Conservation (phyloP, 2,888 invertebrate species). For the Morpho deidamia region DNA sequence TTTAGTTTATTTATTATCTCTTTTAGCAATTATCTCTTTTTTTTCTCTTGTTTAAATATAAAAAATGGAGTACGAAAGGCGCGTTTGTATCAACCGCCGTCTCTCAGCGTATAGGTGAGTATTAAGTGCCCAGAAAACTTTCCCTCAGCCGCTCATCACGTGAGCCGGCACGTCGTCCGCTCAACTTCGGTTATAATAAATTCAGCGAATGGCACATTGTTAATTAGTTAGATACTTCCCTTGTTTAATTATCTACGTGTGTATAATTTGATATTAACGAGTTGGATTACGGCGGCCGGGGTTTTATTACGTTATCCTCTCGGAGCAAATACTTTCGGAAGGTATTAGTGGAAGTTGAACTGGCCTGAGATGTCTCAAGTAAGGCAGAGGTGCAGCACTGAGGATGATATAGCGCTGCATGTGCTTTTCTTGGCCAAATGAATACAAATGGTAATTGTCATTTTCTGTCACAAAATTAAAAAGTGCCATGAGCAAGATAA, state of each 20-base stretch:
- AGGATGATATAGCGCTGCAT: too few relatives aligned
- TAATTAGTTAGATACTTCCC: constrained; percentile 11
- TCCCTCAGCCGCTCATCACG: constrained; percentile 18
- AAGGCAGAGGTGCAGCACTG: too few relatives aligned
- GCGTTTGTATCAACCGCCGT: too few relatives aligned
- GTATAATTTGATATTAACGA: constrained; percentile 1
- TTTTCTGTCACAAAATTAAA: too few relatives aligned
- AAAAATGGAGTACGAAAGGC: not conserved
- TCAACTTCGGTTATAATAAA: constrained; percentile 17
- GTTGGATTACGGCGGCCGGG: not conserved
- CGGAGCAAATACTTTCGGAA: not conserved
- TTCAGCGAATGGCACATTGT: constrained; percentile 15
- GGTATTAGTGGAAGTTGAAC: too few relatives aligned
- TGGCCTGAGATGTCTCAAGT: too few relatives aligned
- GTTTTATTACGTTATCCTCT: not conserved
- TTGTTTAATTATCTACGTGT: not conserved
- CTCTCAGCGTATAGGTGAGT: not conserved
- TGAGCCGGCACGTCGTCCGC: constrained; percentile 20
- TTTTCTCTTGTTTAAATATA: not conserved
- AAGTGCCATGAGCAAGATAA: too few relatives aligned
- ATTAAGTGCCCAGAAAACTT: constrained; percentile 7
- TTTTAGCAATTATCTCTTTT: not conserved
- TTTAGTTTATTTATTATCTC: too few relatives aligned
- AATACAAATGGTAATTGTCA: too few relatives aligned
- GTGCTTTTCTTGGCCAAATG: too few relatives aligned